Conservation (phyloP, 2,797 vertebrate species). For the Onychomys torridus region DNA sequence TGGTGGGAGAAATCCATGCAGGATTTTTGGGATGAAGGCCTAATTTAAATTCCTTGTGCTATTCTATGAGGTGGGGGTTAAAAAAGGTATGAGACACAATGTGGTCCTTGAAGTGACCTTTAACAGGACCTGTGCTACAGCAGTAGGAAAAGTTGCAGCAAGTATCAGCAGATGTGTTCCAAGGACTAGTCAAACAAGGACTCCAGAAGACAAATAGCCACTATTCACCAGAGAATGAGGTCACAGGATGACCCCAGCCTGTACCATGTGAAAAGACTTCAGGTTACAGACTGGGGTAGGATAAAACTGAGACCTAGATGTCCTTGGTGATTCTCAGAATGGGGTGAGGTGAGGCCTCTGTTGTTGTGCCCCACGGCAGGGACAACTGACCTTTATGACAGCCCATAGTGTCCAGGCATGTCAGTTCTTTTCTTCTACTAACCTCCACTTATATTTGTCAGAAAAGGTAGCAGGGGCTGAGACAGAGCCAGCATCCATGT, state of each 20-base stretch:
- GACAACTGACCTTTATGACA: not conserved
- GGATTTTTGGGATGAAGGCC: not conserved
- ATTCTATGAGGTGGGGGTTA: not conserved
- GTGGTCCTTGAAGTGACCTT: not conserved
- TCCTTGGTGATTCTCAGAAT: no score
- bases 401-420: not conserved
- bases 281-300: not conserved
- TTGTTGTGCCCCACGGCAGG: not conserved
- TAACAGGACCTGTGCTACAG: not conserved
- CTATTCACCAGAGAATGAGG: not conserved
- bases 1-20: not conserved
- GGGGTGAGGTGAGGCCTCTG: no score
- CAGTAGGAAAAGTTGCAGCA: not conserved
- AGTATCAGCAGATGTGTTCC: not conserved
- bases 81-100: not conserved
- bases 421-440: not conserved
- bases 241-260: not conserved
- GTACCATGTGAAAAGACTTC: not conserved
- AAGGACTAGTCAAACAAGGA: not conserved
- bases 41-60: not conserved
- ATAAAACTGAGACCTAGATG: no score
- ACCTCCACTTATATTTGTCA: not conserved
- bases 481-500: not conserved
- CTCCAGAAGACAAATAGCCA: rapidly evolving
- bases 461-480: not conserved